Percentiles rank a stretch among this genome's conserved stretches.
These are phyloP conservation scores for Athalia circularis DNA, from an alignment of 2,888 invertebrate species.

Conservation along the genomic window DNA sequence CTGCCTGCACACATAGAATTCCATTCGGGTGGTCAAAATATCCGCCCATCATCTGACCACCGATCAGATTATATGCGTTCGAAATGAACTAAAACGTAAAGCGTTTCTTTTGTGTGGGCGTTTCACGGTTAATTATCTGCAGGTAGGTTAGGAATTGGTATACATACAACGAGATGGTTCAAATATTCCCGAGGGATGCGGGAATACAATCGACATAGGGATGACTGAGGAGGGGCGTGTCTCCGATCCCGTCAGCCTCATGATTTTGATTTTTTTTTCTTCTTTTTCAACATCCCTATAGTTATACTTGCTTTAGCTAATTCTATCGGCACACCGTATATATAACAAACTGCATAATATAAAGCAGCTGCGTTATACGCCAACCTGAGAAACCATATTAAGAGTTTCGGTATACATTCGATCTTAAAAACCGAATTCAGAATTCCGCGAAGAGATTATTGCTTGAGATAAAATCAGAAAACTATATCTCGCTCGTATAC, in stretches of 20 bases:
- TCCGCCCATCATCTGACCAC: too few species aligned
- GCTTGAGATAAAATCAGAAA: too few species aligned
- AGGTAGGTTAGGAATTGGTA: slow-evolving; percentile 53
- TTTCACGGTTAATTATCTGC: slow-evolving; percentile 66
- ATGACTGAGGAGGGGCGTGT: slow-evolving; percentile 40
- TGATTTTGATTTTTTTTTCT: slow-evolving; percentile 2
- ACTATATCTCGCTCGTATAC: too few species aligned
- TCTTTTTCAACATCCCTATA: too few species aligned
- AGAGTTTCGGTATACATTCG: background rate
- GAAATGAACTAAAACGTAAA: background rate
- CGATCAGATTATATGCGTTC: too few species aligned
- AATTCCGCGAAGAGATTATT: background rate
- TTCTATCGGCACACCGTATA: too few species aligned
- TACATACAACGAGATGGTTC: slow-evolving; percentile 43
- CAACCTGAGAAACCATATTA: too few species aligned
- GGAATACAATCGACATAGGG: background rate
- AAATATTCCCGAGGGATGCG: slow-evolving; percentile 29
- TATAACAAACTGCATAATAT: too few species aligned
- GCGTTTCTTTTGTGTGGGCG: slow-evolving; percentile 51
- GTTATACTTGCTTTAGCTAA: too few species aligned
- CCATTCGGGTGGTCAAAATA: too few species aligned
- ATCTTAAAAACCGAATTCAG: slow-evolving; percentile 16
- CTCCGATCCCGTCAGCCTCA: slow-evolving; percentile 38
- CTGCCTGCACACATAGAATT: too few species aligned
- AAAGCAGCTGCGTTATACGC: too few species aligned